phyloP scores from a whole-genome alignment of 2,797 vertebrate genomes.

The Sebastes kiyomatsui region DNA sequence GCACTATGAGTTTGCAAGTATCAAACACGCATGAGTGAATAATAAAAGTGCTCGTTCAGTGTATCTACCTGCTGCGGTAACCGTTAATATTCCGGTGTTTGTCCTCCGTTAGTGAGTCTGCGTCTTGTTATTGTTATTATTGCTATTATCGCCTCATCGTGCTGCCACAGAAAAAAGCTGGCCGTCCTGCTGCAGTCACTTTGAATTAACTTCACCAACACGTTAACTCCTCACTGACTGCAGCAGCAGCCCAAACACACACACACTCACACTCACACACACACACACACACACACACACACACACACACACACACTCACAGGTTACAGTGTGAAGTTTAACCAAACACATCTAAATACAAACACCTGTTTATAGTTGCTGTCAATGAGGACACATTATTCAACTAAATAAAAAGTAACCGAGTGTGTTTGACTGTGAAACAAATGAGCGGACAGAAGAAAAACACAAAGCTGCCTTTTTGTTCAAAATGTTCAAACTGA shows the following conservation, averaged over 20 bases:
- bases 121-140: constrained; percentile 61
- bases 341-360: constrained; percentile 6
- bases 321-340: background rate
- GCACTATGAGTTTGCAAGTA: background rate
- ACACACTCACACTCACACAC: background rate
- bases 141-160: constrained; percentile 65
- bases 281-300: too few species aligned
- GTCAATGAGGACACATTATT: background rate
- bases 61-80: background rate
- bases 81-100: background rate
- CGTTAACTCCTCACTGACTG: constrained; percentile 18
- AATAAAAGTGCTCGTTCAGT: background rate
- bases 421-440: background rate
- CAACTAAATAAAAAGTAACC: background rate
- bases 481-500: constrained; percentile 34
- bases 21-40: background rate
- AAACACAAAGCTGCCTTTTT: constrained; percentile 41
- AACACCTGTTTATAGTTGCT: background rate
- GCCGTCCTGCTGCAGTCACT: constrained; percentile 70
- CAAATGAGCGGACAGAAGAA: background rate
- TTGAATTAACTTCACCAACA: constrained; percentile 74
- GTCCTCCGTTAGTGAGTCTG: constrained; percentile 12
- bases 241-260: background rate
- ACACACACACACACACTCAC: background rate
- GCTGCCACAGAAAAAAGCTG: constrained; percentile 65